phyloP scores from a whole-genome alignment of 2,113 vertebrate species.

The Danio rerio region GRCz12tu NC_133191.1:37329001-37329500 shows the following conservation, averaged over 20 bases:
- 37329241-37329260: slow-evolving; percentile 47
- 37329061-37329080: slow-evolving; percentile 13
- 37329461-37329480: background rate
- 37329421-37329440: background rate
- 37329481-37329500: background rate
- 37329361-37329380: slow-evolving; percentile 61
- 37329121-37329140: slow-evolving; percentile 52
- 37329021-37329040: slow-evolving; percentile 45
- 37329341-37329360: slow-evolving; percentile 68
- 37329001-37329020: slow-evolving; percentile 50
- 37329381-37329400: slow-evolving; percentile 65
- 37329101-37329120: slow-evolving; percentile 30
- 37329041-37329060: slow-evolving; percentile 42
- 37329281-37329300: slow-evolving; percentile 53
- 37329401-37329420: slow-evolving; percentile 32
- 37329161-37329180: slow-evolving; percentile 47
- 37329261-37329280: slow-evolving; percentile 53
- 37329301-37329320: slow-evolving; percentile 64
- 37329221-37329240: slow-evolving; percentile 30
- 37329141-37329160: slow-evolving; percentile 58
- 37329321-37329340: slow-evolving; percentile 64
- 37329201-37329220: slow-evolving; percentile 62
- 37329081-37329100: slow-evolving; percentile 44
- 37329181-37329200: slow-evolving; percentile 55
- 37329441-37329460: background rate